These are phyloP conservation scores for Pardosa pseudoannulata DNA, from an alignment of 2,888 invertebrate genomes.

Conservation along the genomic window DNA sequence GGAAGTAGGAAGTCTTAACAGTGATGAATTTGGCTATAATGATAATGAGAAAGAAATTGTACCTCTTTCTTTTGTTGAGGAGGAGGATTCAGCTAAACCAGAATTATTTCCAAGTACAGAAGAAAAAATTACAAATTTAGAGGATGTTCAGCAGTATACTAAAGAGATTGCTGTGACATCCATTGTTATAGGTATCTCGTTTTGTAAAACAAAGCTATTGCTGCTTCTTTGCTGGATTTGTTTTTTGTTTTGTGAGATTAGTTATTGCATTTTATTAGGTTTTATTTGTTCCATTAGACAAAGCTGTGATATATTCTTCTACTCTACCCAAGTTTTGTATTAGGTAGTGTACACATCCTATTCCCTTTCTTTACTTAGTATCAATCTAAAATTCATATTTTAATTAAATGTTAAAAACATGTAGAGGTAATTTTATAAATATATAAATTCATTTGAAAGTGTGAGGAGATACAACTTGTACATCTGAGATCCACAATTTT, in stretches of 20 bases:
- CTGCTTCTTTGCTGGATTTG: conserved; percentile 17
- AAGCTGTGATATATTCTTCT: background rate
- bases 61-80: conserved; percentile 50
- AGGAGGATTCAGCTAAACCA: conserved; percentile 32
- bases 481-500: too few relatives aligned
- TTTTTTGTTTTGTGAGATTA: background rate
- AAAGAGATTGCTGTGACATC: background rate
- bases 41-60: conserved; percentile 67
- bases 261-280: background rate
- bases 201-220: conserved; percentile 3
- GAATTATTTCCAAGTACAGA: background rate
- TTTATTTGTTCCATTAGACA: background rate
- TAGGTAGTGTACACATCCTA: too few relatives aligned
- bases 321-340: background rate
- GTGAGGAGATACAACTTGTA: too few relatives aligned
- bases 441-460: too few relatives aligned
- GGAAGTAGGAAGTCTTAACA: conserved; percentile 73
- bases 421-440: too few relatives aligned
- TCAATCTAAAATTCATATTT: too few relatives aligned
- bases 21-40: conserved; percentile 74
- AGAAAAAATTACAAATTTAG: background rate
- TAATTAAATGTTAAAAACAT: too few relatives aligned
- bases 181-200: background rate
- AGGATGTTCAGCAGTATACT: background rate
- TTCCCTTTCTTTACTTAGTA: too few relatives aligned